phyloP scores from a whole-genome alignment of 1,140 invertebrate species.

The Anoplolepis gracilipes region DNA sequence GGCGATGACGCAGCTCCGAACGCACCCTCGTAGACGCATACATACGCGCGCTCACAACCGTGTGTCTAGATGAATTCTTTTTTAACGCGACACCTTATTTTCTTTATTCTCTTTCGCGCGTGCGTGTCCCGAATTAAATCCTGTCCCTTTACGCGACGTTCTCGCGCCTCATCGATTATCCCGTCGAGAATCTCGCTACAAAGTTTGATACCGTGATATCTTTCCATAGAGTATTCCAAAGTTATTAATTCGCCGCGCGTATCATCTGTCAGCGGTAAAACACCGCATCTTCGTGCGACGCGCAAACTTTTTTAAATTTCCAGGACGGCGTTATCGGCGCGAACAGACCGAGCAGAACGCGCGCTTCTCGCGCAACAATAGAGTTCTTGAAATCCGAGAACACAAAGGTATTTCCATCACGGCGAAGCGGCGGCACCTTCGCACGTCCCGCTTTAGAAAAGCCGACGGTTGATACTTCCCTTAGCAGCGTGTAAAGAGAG shows the following conservation, averaged over 20 bases:
- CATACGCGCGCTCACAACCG: background rate
- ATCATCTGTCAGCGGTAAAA: conserved; percentile 3
- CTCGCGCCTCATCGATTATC: background rate
- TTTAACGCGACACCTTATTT: conserved; percentile 19
- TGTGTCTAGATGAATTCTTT: conserved; percentile 15
- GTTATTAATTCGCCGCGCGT: conserved; percentile 27
- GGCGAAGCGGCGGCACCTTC: conserved; percentile 53
- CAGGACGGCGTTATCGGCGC: conserved; percentile 39
- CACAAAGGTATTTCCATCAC: conserved; percentile 61
- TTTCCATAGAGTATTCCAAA: background rate
- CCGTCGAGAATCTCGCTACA: background rate
- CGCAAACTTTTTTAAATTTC: conserved; percentile 42
- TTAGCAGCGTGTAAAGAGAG: conserved; percentile 7
- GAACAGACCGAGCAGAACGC: conserved; percentile 21
- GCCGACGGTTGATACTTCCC: conserved; percentile 62
- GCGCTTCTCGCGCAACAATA: conserved; percentile 40
- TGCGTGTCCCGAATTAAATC: conserved; percentile 14
- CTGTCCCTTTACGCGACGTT: background rate
- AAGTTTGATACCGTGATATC: background rate
- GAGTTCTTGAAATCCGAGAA: conserved; percentile 61
- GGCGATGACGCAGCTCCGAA: conserved; percentile 48
- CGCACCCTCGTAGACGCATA: conserved; percentile 29
- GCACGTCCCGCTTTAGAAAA: conserved; percentile 69
- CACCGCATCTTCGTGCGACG: background rate
- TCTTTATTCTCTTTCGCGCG: background rate